These are phyloP conservation scores for Cerceris rybyensis DNA, from an alignment of 2,888 invertebrate genomes.

Conservation along the genomic window DNA sequence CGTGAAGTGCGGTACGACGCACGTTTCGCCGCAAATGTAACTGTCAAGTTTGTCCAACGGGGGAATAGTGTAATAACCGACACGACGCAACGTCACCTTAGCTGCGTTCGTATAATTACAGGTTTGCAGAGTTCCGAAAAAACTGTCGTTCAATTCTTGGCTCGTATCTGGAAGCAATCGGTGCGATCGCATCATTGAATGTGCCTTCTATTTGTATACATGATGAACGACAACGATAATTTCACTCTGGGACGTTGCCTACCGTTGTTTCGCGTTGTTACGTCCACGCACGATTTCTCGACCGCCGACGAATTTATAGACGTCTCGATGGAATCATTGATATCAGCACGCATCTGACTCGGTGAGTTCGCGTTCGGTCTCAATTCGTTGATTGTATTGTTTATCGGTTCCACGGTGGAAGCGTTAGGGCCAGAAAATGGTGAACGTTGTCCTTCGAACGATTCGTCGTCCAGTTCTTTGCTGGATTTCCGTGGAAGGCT, in stretches of 20 bases:
- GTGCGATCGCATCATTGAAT: background rate
- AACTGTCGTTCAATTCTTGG: conserved; percentile 70
- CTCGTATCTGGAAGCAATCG: conserved; percentile 61
- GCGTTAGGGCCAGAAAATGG: conserved; percentile 61
- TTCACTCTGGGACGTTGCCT: background rate
- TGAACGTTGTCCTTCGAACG: conserved; percentile 64
- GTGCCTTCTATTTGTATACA: too few species aligned
- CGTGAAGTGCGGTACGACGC: conserved; percentile 93
- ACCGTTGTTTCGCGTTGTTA: conserved; percentile 63
- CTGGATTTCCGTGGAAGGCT: conserved; percentile 60
- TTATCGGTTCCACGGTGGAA: conserved; percentile 66
- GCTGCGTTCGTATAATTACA: conserved; percentile 85
- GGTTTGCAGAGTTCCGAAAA: conserved; percentile 56
- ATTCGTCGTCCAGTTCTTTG: conserved; percentile 61
- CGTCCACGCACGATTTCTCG: conserved; percentile 64
- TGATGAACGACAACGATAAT: too few species aligned
- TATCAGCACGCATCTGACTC: conserved; percentile 26
- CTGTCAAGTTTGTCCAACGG: conserved; percentile 90
- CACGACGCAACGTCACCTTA: conserved; percentile 89
- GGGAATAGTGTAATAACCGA: conserved; percentile 96
- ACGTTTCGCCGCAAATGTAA: conserved; percentile 88
- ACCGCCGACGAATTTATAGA: conserved; percentile 54
- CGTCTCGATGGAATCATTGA: conserved; percentile 42
- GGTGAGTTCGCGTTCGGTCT: conserved; percentile 53
- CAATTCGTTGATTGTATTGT: conserved; percentile 78